phyloP scores from a whole-genome alignment of 2,888 invertebrate genomes.

The Ryuthela nishihirai region DNA sequence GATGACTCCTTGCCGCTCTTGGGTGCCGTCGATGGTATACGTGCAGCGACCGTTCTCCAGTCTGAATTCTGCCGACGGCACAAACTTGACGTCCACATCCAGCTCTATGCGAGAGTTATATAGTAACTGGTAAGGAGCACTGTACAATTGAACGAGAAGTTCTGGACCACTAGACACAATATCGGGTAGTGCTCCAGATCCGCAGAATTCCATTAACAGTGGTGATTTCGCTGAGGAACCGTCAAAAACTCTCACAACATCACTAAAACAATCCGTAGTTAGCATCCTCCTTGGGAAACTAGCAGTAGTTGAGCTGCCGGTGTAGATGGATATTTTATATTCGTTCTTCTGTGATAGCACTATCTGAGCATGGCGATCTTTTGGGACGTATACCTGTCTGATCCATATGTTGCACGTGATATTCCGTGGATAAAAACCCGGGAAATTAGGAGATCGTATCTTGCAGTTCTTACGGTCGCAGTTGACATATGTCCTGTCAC shows the following conservation, averaged over 20 bases:
- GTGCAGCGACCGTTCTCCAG: slow-evolving; percentile 37
- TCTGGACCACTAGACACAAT: slow-evolving; percentile 72
- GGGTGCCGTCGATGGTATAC: slow-evolving; percentile 25
- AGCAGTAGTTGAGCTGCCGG: slow-evolving; percentile 38
- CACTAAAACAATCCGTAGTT: slow-evolving; percentile 40
- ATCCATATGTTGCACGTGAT: slow-evolving; percentile 85
- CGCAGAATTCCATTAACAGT: slow-evolving; percentile 71
- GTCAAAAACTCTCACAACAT: slow-evolving; percentile 68
- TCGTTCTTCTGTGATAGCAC: slow-evolving; percentile 70
- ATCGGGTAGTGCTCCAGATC: slow-evolving; percentile 75
- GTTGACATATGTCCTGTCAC: slow-evolving; percentile 28
- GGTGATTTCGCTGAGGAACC: slow-evolving; percentile 76
- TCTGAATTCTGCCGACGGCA: slow-evolving; percentile 52
- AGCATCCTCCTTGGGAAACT: slow-evolving; percentile 27
- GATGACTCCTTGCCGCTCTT: slow-evolving; percentile 28
- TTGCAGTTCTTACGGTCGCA: slow-evolving; percentile 22
- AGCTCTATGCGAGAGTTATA: slow-evolving; percentile 68
- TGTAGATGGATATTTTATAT: slow-evolving; percentile 67
- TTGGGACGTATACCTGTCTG: slow-evolving; percentile 61
- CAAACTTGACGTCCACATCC: slow-evolving; percentile 77
- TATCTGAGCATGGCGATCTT: slow-evolving; percentile 68
- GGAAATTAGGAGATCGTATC: slow-evolving; percentile 47
- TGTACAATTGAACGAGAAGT: slow-evolving; percentile 74
- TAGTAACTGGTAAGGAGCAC: slow-evolving; percentile 73
- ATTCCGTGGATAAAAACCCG: slow-evolving; percentile 79